Base-by-base conservation (phyloP, 2,797 vertebrate genomes). In the Chelon auratus region DNA sequence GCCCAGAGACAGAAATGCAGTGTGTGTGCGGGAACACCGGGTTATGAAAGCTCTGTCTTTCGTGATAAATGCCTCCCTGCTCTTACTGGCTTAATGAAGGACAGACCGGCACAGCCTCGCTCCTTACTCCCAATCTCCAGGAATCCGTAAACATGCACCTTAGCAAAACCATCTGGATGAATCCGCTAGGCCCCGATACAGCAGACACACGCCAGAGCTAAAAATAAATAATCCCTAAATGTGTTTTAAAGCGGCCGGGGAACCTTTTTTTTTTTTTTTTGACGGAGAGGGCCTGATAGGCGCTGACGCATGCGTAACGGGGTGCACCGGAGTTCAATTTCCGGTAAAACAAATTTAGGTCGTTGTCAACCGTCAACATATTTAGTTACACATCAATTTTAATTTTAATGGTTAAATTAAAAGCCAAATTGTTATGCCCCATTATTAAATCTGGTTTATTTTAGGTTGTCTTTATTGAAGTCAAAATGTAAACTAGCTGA, bases 101-200 rank as follows among this genome's bases (percentile, higher is more conserved):
- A 89, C 93, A 93, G 90, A 80, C 91, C 57, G 33, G 66, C 64
- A 42, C 66, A 72, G 77, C 75, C 78, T 72, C 50, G 62, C 76
- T 83, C 71, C 73, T 63, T 50, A 53, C 83, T 87, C 80, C 48
- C 78, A 75, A 75, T 76, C 91, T 91, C 54, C 91, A 89, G 82
- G 87, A 92, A 91, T 92, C 86, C 81, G 77, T 90, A 92, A 93
- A 93, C 91, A 92, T 50, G 62, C 73, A 90, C 77, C 86, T 91
- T 79, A 90, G 78, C 77, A 48, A 82, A 93, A 91, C 84, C 92
- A 91, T 92, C 81, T 92, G 91, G 86, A 69, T 72, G 48, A 13
- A 81, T 84, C 83, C 77, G 78, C 72, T 54, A 66, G 81, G 80
- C 73, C 79, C 60, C 57, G 78, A 79, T 65, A 50, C 83, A 55